A percentile compares a stretch with the other conserved stretches of the same genome.
phyloP scores from a whole-genome alignment of 2,797 vertebrate genomes.

The Arctocebus calabarensis region DNA sequence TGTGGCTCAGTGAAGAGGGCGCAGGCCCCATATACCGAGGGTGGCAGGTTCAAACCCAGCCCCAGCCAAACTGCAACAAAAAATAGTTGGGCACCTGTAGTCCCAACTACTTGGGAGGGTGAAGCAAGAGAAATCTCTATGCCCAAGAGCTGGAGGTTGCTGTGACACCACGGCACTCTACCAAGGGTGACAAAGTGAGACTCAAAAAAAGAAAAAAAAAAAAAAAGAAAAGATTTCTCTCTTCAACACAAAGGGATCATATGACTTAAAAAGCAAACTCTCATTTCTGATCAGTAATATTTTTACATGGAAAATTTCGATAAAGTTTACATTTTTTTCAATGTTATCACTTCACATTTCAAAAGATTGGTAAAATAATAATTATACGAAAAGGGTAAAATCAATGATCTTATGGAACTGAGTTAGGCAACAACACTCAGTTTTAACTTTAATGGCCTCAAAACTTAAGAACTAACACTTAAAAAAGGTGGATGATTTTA shows the following conservation, averaged over 20 bases:
- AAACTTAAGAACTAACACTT: slow-evolving; percentile 37
- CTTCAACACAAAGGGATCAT: neutral
- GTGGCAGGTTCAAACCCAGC: too few relatives aligned
- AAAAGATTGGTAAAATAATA: slow-evolving; percentile 46
- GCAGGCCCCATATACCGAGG: too few relatives aligned
- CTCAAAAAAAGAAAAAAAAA: neutral
- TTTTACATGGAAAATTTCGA: slow-evolving; percentile 7
- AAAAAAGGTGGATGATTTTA: neutral
- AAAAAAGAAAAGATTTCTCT: neutral
- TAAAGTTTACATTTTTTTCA: slow-evolving; percentile 24
- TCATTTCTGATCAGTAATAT: slow-evolving; percentile 45
- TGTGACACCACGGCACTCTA: too few relatives aligned
- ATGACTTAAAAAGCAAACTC: slow-evolving; percentile 55
- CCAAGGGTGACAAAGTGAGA: too few relatives aligned
- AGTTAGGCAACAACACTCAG: neutral
- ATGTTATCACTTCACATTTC: slow-evolving; percentile 43
- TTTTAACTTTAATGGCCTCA: neutral
- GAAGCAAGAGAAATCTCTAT: too few relatives aligned
- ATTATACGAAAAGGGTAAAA: slow-evolving; percentile 38
- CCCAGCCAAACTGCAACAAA: too few relatives aligned
- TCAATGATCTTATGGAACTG: slow-evolving; percentile 9
- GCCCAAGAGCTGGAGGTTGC: too few relatives aligned
- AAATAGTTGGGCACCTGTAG: too few relatives aligned
- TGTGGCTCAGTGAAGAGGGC: too few relatives aligned
- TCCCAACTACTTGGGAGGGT: too few relatives aligned